Evolutionary conservation across 2,888 invertebrate genomes (phyloP).

Genomic region (Gari tellinella): DNA sequence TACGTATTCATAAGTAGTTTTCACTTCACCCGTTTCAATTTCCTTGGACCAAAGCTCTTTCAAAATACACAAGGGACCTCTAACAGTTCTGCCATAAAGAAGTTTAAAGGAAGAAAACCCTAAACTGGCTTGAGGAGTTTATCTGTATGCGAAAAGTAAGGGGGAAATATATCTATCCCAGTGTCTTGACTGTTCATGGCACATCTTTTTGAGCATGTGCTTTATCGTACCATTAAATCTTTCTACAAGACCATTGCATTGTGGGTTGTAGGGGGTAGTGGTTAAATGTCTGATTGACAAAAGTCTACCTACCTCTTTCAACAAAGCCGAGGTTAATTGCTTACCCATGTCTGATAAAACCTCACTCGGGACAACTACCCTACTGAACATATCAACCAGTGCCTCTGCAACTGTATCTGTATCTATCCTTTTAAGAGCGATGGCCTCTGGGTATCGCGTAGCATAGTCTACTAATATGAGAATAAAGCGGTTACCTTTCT

Average conservation of each 20-base stretch:
- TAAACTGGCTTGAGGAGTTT: slow-evolving; percentile 49
- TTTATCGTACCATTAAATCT: slow-evolving; percentile 59
- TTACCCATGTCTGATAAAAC: slow-evolving; percentile 61
- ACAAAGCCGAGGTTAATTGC: slow-evolving; percentile 56
- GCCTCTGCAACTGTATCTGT: slow-evolving; percentile 61
- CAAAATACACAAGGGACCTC: slow-evolving; percentile 60
- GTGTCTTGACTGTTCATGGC: slow-evolving; percentile 46
- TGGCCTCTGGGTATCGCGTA: too few relatives aligned
- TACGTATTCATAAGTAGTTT: slow-evolving; percentile 17
- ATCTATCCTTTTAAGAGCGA: slow-evolving; percentile 49
- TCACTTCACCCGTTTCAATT: not conserved
- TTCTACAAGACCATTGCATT: slow-evolving; percentile 55
- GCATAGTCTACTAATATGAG: slow-evolving; percentile 57
- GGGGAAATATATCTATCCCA: slow-evolving; percentile 56
- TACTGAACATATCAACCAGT: slow-evolving; percentile 46
- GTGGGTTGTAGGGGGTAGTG: slow-evolving; percentile 57
- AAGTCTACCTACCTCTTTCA: slow-evolving; percentile 59
- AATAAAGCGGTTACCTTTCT: slow-evolving; percentile 57
- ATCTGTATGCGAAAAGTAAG: slow-evolving; percentile 59
- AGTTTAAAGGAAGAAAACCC: slow-evolving; percentile 61
- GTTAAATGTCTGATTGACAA: slow-evolving; percentile 38
- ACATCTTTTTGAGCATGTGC: slow-evolving; percentile 35
- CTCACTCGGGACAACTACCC: slow-evolving; percentile 58
- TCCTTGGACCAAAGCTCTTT: slow-evolving; percentile 5
- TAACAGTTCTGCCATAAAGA: slow-evolving; percentile 53